phyloP scores from a whole-genome alignment of 2,888 invertebrate genomes.

The Microctonus hyperodae region DNA sequence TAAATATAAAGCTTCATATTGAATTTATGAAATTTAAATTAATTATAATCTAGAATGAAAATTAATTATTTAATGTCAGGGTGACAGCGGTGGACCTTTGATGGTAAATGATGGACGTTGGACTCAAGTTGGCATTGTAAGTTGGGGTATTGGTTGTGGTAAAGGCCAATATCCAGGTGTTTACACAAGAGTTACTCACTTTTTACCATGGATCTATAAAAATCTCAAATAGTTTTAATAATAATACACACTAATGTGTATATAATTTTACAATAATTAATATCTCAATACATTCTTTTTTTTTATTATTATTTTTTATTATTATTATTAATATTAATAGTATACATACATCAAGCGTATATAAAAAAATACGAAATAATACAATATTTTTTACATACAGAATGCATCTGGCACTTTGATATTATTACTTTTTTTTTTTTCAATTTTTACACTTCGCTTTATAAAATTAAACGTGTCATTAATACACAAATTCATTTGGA shows the following conservation, averaged over 20 bases:
- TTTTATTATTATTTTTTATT: no score
- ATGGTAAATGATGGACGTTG: constrained; percentile 81
- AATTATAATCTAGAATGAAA: constrained; percentile 1
- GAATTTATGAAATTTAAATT: no score
- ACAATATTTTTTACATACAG: not conserved
- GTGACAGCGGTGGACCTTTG: constrained; percentile 88
- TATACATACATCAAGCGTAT: constrained; percentile 50
- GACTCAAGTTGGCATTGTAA: constrained; percentile 87
- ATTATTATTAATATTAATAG: constrained; percentile 35
- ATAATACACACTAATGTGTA: not conserved
- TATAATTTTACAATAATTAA: not conserved
- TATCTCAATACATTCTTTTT: not conserved
- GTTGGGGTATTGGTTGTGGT: constrained; percentile 92
- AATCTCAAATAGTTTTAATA: constrained; percentile 70
- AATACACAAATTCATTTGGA: not conserved
- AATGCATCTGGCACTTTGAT: not conserved
- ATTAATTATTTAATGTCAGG: constrained; percentile 65
- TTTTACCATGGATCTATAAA: constrained; percentile 86
- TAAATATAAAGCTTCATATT: no score
- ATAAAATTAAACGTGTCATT: no score
- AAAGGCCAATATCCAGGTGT: constrained; percentile 92
- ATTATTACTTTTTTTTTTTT: not conserved
- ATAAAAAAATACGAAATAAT: constrained; percentile 47
- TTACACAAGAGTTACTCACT: constrained; percentile 83
- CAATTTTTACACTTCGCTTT: no score